Base-by-base conservation (phyloP, 2,113 vertebrate species). In the Neomonachus schauinslandi region DNA sequence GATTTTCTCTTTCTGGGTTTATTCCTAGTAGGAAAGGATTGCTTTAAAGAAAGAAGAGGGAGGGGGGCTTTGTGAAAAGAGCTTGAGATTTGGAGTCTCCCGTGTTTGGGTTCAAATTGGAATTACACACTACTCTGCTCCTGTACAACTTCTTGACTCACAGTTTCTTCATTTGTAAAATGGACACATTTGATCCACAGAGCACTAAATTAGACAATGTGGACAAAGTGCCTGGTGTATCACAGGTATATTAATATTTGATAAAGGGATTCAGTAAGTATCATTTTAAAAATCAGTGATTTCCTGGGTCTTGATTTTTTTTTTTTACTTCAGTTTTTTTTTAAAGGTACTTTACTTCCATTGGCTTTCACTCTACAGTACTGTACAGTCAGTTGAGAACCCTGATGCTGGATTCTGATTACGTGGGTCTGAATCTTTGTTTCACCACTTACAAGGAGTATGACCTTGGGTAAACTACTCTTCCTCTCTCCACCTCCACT, bases 261-360 rank as follows among this genome's bases (percentile, higher is more conserved):
- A 80, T 74, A 18, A 91, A 61, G 72, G 46, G 53, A 84, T 51
- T 72, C 22, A 63, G 0, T 77, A 89, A 49, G 18, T 12, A 57
- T 80, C 36, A 16, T 76, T 93, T 59, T 93, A 84, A 69, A 95
- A 90, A 79, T 11, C 18, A 87, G 19, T 42, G 31, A 39, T 79
- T 85, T 95, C 39, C 77, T 93, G 72, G 19, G 80, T 86, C 89
- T 61, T 92, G 19, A 55, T 94, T 33, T 49, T 33, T 49, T 49
- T 71, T 39, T 81, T 72, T 18, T 10, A 12, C 24, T 49, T 91
- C 51, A 61, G 7, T 31, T 53, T 67, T 42, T 65, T 71, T 79
- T 81, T 26, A 22, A 82, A 57, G 49, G 11, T 61, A n/a, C 46
- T 86, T 88, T 46, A 16, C 33, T 85, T 81, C 33, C 71, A 2